phyloP scores from a whole-genome alignment of 2,113 vertebrate genomes.

The Noturus placidus region DNA sequence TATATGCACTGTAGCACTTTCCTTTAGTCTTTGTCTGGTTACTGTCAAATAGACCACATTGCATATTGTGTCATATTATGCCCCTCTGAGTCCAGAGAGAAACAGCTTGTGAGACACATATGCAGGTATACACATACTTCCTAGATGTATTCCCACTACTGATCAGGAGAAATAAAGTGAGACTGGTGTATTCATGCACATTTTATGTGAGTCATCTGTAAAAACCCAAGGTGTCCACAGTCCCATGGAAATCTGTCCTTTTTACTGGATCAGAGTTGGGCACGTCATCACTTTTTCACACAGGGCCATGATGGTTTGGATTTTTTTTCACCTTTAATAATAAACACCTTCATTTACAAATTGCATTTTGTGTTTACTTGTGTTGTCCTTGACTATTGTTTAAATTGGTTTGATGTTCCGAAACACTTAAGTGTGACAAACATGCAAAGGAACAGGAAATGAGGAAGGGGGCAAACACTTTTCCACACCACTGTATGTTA shows the following conservation, averaged over 20 bases:
- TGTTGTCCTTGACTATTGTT: too few relatives aligned
- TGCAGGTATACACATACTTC: background rate
- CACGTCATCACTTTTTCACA: too few relatives aligned
- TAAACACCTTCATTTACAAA: too few relatives aligned
- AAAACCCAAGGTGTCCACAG: constrained; percentile 58
- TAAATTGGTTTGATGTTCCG: too few relatives aligned
- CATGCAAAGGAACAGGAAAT: too few relatives aligned
- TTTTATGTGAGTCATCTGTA: constrained; percentile 68
- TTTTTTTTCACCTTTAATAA: too few relatives aligned
- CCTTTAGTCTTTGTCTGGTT: background rate
- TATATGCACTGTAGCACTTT: background rate
- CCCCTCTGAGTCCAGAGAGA: background rate
- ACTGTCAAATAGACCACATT: background rate
- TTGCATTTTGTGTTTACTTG: too few relatives aligned
- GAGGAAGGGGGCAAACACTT: too few relatives aligned
- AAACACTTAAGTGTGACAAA: too few relatives aligned
- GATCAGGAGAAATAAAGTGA: constrained; percentile 39
- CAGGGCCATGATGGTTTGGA: too few relatives aligned
- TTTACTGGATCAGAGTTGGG: background rate
- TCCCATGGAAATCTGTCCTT: background rate
- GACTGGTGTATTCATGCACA: constrained; percentile 73
- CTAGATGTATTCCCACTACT: constrained; percentile 9
- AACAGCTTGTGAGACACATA: background rate
- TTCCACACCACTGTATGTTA: too few relatives aligned
- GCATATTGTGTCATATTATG: background rate